Base-by-base conservation (phyloP, 1,140 invertebrate genomes). In the Oreohelix idahoensis region DNA sequence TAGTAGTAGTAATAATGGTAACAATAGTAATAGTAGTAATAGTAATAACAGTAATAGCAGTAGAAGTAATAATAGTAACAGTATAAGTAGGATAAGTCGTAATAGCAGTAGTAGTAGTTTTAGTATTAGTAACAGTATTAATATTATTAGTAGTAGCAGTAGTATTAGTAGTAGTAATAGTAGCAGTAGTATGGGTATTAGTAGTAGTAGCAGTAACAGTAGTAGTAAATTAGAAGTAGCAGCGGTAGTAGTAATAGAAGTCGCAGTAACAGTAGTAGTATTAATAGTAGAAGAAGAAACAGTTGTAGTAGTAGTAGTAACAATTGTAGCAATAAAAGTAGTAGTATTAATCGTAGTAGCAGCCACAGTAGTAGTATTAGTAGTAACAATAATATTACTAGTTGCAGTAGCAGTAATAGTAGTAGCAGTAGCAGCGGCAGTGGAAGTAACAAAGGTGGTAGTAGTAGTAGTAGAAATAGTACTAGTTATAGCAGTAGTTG, bases 161-260 rank as follows among this genome's bases (percentile, higher is more conserved):
- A 76, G 39, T 76, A 76, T 5, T 76, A 76, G 23, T 45, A 45
- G 39, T 76, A 49, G 39, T 76, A 76, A 17, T 76, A 76, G 39
- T 45, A 29, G 39, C 42, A 76, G 39, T 76, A 76, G 15, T 45
- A 29, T n/a, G n/a, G n/a, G n/a, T n/a, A n/a, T n/a, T n/a, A n/a
- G n/a, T n/a, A n/a, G n/a, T n/a, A n/a, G n/a, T n/a, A n/a, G n/a
- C n/a, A n/a, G n/a, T 49, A 49, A 17, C 17, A 49, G 45, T 49
- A 49, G 45, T 49, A 49, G 45, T 49, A 49, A 49, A 49, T 17
- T 79, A 79, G 53, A 10, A 79, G 2, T 69, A 69, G 53, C 10
- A 79, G 38, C 13, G 13, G 53, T 32, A 66, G 75, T 29, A 26
- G 75, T 49, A 49, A 39, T 53, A 15, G 39, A 0, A 20, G 36